phyloP scores from a whole-genome alignment of 2,888 invertebrate species.

The Luperina testacea region DNA sequence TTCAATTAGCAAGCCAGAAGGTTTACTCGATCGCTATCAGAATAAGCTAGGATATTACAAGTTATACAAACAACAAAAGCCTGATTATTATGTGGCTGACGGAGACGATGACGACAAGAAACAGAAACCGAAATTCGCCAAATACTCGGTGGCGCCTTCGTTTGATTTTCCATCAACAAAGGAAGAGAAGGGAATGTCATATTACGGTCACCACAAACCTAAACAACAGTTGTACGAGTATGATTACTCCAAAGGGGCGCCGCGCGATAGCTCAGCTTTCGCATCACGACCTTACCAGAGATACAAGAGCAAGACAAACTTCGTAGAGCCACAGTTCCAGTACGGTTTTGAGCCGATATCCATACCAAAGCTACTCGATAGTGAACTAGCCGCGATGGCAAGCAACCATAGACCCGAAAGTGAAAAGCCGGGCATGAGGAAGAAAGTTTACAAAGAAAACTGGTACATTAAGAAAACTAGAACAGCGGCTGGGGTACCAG shows the following conservation, averaged over 20 bases:
- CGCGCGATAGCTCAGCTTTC: conserved; percentile 79
- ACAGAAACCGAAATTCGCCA: conserved; percentile 75
- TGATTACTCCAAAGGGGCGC: conserved; percentile 77
- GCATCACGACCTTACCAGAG: conserved; percentile 78
- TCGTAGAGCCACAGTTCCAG: conserved; percentile 87
- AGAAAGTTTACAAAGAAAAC: conserved; percentile 87
- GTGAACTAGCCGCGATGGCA: conserved; percentile 85
- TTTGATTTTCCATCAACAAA: conserved; percentile 70
- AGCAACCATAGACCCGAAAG: conserved; percentile 83
- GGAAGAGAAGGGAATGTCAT: conserved; percentile 75
- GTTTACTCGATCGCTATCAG: conserved; percentile 77
- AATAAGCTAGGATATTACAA: conserved; percentile 84
- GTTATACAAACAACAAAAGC: conserved; percentile 79
- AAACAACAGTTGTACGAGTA: conserved; percentile 78
- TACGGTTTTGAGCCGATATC: conserved; percentile 87
- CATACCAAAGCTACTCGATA: conserved; percentile 82
- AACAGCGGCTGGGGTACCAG: conserved; percentile 79
- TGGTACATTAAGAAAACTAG: conserved; percentile 87
- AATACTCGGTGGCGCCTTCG: conserved; percentile 75
- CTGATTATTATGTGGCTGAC: conserved; percentile 74
- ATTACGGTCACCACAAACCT: conserved; percentile 77
- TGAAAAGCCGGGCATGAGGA: conserved; percentile 83
- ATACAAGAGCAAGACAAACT: conserved; percentile 79
- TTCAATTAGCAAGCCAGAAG: conserved; percentile 81
- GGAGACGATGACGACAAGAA: conserved; percentile 72